phyloP scores from a whole-genome alignment of 2,888 invertebrate genomes.

The Trissolcus japonicus region DNA sequence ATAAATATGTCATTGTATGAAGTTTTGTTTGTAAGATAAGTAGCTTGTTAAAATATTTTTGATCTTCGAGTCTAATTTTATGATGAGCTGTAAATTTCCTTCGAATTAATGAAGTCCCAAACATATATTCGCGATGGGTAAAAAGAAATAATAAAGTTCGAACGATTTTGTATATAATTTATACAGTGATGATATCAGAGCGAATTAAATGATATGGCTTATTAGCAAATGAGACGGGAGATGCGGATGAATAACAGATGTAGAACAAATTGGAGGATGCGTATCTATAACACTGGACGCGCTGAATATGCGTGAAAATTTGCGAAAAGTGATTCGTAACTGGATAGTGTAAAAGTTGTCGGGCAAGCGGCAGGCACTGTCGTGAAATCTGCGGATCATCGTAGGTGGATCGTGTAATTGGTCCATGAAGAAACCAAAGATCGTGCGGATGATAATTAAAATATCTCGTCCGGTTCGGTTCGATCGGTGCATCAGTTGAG shows the following conservation, averaged over 20 bases:
- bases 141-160: no score
- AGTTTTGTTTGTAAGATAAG: no score
- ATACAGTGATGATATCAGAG: neutral
- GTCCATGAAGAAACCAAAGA: constrained; percentile 60
- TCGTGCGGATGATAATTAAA: constrained; percentile 71
- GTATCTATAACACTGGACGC: constrained; percentile 5
- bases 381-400: constrained; percentile 28
- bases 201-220: constrained; percentile 21
- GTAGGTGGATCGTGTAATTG: constrained; percentile 58
- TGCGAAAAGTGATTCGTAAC: constrained; percentile 45
- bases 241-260: neutral
- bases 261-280: constrained; percentile 21
- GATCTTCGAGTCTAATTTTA: no score
- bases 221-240: constrained; percentile 5
- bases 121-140: no score
- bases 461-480: constrained; percentile 66
- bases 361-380: constrained; percentile 26
- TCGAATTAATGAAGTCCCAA: no score
- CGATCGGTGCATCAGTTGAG: constrained; percentile 66
- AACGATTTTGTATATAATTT: no score
- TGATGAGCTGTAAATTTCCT: no score
- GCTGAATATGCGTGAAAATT: constrained; percentile 42
- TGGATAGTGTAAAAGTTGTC: constrained; percentile 45
- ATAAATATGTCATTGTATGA: no score
- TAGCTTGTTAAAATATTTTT: no score